phyloP scores from a whole-genome alignment of 2,888 invertebrate genomes.

The Drosophila ustulata region DNA sequence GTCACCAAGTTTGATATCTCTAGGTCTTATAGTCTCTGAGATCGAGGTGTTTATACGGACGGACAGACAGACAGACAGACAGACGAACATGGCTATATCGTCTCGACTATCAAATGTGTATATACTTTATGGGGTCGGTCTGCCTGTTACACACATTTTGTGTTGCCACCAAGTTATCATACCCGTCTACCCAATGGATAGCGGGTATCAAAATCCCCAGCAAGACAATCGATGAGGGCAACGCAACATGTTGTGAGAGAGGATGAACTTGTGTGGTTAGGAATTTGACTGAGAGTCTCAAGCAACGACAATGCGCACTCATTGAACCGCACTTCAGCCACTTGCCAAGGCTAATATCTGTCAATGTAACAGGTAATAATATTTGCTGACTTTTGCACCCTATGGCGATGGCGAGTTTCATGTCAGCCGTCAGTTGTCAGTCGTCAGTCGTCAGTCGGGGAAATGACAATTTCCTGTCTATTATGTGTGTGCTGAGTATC shows the following conservation, averaged over 20 bases:
- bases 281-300: slow-evolving; percentile 12
- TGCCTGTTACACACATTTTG: no score
- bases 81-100: no score
- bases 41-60: no score
- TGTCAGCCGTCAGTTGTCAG: slow-evolving; percentile 7
- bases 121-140: no score
- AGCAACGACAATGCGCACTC: slow-evolving; percentile 8
- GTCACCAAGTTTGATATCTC: no score
- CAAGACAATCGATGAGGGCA: background rate
- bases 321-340: background rate
- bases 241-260: background rate
- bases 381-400: background rate
- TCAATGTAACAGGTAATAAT: slow-evolving; percentile 33
- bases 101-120: no score
- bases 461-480: slow-evolving; percentile 47
- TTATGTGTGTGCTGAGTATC: no score
- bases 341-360: slow-evolving; percentile 16
- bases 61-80: no score
- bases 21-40: no score
- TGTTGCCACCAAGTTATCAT: no score
- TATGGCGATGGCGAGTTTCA: background rate
- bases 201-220: background rate
- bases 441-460: slow-evolving; percentile 34
- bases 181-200: no score
- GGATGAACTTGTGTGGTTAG: background rate